These are phyloP conservation scores for Stictonetta naevosa DNA, from an alignment of 2,113 vertebrate species.

Conservation along the genomic window DNA sequence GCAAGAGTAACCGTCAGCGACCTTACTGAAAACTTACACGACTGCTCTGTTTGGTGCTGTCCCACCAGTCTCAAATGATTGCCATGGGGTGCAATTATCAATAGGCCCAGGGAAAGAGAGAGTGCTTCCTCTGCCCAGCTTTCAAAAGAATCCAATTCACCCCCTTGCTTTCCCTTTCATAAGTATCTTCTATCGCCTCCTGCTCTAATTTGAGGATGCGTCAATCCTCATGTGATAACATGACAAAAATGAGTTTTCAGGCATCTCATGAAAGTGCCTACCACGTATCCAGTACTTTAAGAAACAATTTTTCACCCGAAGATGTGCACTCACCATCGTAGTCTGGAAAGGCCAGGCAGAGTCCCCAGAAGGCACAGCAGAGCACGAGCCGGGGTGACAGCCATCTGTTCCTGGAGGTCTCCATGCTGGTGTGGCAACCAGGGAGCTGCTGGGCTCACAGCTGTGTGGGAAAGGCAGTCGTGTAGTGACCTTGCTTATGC, in stretches of 20 bases:
- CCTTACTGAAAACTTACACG: accelerated
- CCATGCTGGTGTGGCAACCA: background rate
- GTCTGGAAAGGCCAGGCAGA: conserved; percentile 12
- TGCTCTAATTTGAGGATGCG: background rate
- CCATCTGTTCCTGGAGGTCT: background rate
- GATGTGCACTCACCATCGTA: conserved; percentile 50
- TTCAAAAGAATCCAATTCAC: background rate
- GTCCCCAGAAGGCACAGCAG: background rate
- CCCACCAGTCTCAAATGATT: background rate
- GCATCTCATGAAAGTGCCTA: background rate
- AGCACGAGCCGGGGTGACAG: background rate
- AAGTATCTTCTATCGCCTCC: background rate
- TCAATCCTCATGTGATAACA: accelerated
- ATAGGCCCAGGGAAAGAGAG: background rate
- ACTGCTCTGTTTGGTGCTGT: background rate
- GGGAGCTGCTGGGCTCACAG: accelerated
- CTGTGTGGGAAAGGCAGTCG: background rate
- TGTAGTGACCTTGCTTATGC: background rate
- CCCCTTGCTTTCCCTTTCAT: background rate
- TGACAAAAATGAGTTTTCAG: background rate
- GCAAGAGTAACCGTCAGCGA: background rate
- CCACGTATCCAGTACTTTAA: too few relatives aligned
- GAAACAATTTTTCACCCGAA: background rate
- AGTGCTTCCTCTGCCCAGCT: background rate
- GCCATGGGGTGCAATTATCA: background rate